Evolutionary conservation across 2,113 vertebrate genomes (phyloP).

Genomic region (Felis catus): F.catus_Fca126_mat1.0 CM031417.1:84659001-84659500

Average conservation of each 20-base stretch:
- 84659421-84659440: constrained; percentile 33
- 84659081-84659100: too few species aligned
- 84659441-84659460: constrained; percentile 30
- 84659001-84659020: too few species aligned
- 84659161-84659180: background rate
- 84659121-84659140: background rate
- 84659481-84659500: background rate
- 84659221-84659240: background rate
- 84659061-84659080: too few species aligned
- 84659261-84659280: background rate
- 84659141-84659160: background rate
- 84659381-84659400: constrained; percentile 45
- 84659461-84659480: background rate
- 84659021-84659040: too few species aligned
- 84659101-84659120: too few species aligned
- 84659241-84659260: background rate
- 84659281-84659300: background rate
- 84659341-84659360: constrained; percentile 5
- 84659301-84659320: background rate
- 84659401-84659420: constrained; percentile 14
- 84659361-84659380: background rate
- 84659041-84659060: too few species aligned
- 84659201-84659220: background rate
- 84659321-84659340: constrained; percentile 39
- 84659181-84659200: background rate